phyloP scores from a whole-genome alignment of 2,888 invertebrate genomes.

The Folsomia candida region DNA sequence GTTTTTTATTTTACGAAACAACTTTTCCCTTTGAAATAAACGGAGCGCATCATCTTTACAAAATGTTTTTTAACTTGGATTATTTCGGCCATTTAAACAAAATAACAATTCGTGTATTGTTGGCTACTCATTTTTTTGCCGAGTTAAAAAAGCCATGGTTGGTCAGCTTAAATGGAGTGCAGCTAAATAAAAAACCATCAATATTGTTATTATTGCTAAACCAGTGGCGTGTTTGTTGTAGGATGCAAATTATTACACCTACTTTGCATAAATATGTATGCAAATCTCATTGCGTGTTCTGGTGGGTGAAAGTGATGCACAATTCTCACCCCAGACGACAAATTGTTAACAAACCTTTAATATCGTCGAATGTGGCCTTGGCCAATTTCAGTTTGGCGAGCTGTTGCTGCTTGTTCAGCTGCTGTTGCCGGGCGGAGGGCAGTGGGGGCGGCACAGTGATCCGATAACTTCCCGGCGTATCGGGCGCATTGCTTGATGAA shows the following conservation, averaged over 20 bases:
- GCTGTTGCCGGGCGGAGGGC: conserved; percentile 23
- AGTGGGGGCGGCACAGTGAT: conserved; percentile 33
- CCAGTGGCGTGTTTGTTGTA: no score
- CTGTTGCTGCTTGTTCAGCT: no score
- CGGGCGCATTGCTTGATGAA: not conserved
- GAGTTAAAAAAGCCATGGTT: not conserved
- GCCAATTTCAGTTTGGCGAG: conserved; percentile 35
- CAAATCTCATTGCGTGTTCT: not conserved
- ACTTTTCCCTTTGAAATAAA: not conserved
- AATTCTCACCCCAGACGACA: no score
- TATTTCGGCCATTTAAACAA: conserved; percentile 11
- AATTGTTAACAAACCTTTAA: conserved; percentile 36
- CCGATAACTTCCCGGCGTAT: conserved; percentile 14
- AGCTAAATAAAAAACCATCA: no score
- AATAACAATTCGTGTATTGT: not conserved
- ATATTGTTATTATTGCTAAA: no score
- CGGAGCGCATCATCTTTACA: not conserved
- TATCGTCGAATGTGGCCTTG: conserved; percentile 36
- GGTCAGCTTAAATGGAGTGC: no score
- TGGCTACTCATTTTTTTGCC: not conserved
- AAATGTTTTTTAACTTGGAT: conserved; percentile 11
- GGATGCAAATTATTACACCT: no score
- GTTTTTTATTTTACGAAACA: not conserved
- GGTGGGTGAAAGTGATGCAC: not conserved
- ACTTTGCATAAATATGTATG: no score